Base-by-base conservation (phyloP, 1,140 invertebrate species). In the Drosophila sp. region DNA sequence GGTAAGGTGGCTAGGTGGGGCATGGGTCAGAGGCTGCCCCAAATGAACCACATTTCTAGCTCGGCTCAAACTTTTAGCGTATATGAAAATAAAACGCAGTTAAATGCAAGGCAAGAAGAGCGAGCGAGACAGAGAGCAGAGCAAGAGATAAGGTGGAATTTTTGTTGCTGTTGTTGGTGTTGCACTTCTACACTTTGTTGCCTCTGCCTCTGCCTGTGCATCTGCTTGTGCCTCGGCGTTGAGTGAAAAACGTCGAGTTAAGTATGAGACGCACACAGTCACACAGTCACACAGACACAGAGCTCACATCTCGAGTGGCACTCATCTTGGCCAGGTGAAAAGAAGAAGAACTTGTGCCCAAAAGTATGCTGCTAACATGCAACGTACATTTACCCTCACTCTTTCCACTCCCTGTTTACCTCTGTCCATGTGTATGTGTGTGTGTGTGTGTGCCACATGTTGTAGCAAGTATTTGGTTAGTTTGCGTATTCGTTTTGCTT, bases 161-260 rank as follows among this genome's bases (percentile, higher is more conserved):
- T 41, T 11, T 40, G 67, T 66, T 80, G 77, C 77, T 82, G 74
- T 71, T 82, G 79, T 87, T 84, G 76, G 73, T 85, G 80, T 70
- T 89, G 76, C 83, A 86, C 83, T 87, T 79, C 72, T 86, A 60
- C 83, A 87, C 76, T 86, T 76, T 86, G 83, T 86, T 87, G 83
- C 65, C 23, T 25, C 35, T 38, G 35, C 4, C 35, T 11, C 44
- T 25, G 44, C 5, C 6, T 47, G 4, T 47, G 17, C 44, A 1
- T 27, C 2, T 8, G 23, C 44, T 1, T 44, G 41, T 17, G 41
- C 17, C 57, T 72, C 35, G 72, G 70, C 72, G 84, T 87, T 87
- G 84, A 87, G 84, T 87, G 84, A 79, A 87, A 87, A 89, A 89
- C 77, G 84, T 89, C 80, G 84, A 89, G 84, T 84, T 89, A 87